Conservation (phyloP, 2,113 vertebrate species). For the Poeciliopsis turrubarensis region DNA sequence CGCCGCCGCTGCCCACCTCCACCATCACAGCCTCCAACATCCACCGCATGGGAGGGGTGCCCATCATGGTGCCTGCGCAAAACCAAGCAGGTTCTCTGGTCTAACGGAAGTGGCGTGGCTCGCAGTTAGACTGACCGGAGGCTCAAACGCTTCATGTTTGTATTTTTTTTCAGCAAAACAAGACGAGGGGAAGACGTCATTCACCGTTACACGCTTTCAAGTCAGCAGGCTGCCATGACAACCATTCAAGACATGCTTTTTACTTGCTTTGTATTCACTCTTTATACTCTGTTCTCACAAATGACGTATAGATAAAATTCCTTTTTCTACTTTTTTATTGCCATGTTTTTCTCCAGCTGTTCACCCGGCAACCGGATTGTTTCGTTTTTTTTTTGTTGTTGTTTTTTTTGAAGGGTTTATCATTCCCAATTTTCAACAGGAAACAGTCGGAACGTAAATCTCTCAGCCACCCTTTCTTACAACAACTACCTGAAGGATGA, state of each 20-base stretch:
- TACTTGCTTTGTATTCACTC: constrained; percentile 48
- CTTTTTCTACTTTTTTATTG: constrained; percentile 62
- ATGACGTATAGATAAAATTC: constrained; percentile 50
- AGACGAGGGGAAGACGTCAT: not conserved
- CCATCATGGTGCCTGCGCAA: constrained; percentile 90
- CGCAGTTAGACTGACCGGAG: not conserved
- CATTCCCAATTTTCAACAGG: not conserved
- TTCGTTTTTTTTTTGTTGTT: too few relatives aligned
- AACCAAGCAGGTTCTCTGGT: constrained; percentile 90
- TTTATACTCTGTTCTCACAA: constrained; percentile 59
- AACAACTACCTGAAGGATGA: too few relatives aligned
- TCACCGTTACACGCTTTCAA: too few relatives aligned
- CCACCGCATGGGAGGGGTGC: constrained; percentile 86
- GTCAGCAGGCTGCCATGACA: not conserved
- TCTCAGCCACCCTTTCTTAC: too few relatives aligned
- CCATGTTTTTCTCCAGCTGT: not conserved
- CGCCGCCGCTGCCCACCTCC: constrained; percentile 62
- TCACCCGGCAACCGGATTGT: constrained; percentile 1
- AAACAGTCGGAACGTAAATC: not conserved
- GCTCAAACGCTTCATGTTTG: not conserved
- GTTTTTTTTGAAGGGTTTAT: not conserved
- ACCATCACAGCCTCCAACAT: constrained; percentile 81
- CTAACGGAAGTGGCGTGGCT: constrained; percentile 56
- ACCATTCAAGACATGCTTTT: not conserved
- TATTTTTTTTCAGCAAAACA: not conserved